These are phyloP conservation scores for Thera obeliscata DNA, from an alignment of 2,888 invertebrate species.

Conservation along the genomic window DNA sequence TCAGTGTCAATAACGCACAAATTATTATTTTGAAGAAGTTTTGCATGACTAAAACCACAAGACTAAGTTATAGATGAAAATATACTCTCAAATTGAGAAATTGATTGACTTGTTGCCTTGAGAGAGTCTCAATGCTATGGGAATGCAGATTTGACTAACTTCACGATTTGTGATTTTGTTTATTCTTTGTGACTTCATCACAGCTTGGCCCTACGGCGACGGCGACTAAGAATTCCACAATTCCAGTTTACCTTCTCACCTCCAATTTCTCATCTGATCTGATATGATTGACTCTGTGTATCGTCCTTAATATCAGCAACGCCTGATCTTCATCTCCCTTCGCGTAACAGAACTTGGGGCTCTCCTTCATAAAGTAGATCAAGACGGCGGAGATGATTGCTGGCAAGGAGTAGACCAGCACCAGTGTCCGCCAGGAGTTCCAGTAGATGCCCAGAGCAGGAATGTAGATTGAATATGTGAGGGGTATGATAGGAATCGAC, in stretches of 20 bases:
- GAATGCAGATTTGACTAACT: not conserved
- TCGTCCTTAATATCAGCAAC: slow-evolving; percentile 64
- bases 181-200: not conserved
- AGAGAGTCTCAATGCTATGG: not conserved
- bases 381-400: slow-evolving; percentile 84
- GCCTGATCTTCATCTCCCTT: slow-evolving; percentile 84
- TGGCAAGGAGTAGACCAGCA: slow-evolving; percentile 87
- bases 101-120: not conserved
- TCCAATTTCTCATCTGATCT: slow-evolving; percentile 51
- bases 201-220: not conserved
- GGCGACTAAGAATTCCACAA: not conserved
- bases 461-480: slow-evolving; percentile 63
- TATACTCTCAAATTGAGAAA: no score
- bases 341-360: slow-evolving; percentile 88
- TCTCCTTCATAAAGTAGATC: slow-evolving; percentile 87
- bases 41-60: no score
- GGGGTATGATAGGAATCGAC: slow-evolving; percentile 87
- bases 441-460: slow-evolving; percentile 66
- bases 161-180: no score
- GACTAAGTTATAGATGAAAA: no score
- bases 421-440: slow-evolving; percentile 89
- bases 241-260: slow-evolving; percentile 46
- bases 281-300: slow-evolving; percentile 61
- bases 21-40: no score
- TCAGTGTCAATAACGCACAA: not conserved